These are phyloP conservation scores for Odontesthes bonariensis DNA, from an alignment of 2,113 vertebrate species.

Conservation along the genomic window DNA sequence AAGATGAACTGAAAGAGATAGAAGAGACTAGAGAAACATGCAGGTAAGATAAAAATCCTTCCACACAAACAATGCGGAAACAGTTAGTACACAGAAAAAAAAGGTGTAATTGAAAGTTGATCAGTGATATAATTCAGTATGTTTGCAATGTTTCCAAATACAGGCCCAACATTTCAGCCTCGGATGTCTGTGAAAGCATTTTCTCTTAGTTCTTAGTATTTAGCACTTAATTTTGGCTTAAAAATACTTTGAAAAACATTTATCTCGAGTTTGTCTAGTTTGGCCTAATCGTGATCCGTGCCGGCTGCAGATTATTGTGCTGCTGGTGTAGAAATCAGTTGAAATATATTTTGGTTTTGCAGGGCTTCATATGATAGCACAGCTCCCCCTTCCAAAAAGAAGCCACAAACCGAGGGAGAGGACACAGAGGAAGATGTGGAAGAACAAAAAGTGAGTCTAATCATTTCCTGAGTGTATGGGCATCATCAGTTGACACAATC, in stretches of 20 bases:
- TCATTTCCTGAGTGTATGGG: not conserved
- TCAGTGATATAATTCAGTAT: too few relatives aligned
- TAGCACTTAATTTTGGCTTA: too few relatives aligned
- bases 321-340: not conserved
- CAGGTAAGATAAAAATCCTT: slow-evolving; percentile 78
- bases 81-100: too few relatives aligned
- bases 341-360: slow-evolving; percentile 35
- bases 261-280: not conserved
- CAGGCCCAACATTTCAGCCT: too few relatives aligned
- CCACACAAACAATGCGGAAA: too few relatives aligned
- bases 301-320: not conserved
- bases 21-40: slow-evolving; percentile 93
- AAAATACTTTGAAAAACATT: too few relatives aligned
- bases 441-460: slow-evolving; percentile 88
- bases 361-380: slow-evolving; percentile 93
- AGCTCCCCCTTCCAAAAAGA: slow-evolving; percentile 87
- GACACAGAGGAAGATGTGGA: slow-evolving; percentile 93
- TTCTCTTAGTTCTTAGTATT: not conserved
- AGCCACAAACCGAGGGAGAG: slow-evolving; percentile 89
- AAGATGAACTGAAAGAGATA: slow-evolving; percentile 96
- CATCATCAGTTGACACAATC: not conserved
- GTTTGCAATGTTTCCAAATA: too few relatives aligned
- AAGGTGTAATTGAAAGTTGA: not conserved
- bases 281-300: not conserved
- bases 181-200: too few relatives aligned